Conservation (phyloP, 2,888 invertebrate genomes). For the Chelonus formosanus region DNA sequence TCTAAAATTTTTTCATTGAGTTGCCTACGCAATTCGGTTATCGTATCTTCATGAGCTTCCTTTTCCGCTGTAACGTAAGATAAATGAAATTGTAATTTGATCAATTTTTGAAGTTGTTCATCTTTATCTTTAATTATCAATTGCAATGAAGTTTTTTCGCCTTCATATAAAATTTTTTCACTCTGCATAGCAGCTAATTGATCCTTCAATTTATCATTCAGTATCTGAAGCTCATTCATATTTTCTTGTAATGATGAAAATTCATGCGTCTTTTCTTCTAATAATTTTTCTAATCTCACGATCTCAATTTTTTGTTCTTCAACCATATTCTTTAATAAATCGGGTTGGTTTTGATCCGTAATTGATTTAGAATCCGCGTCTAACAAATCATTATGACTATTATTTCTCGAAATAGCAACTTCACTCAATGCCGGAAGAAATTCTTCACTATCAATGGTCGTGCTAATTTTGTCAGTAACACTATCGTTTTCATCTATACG, state of each 20-base stretch:
- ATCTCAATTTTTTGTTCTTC: slow-evolving; percentile 13
- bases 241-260: slow-evolving; percentile 1
- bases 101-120: slow-evolving; percentile 2
- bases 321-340: background rate
- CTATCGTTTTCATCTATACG: slow-evolving; percentile 38
- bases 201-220: slow-evolving; percentile 37
- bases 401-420: no score
- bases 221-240: slow-evolving; percentile 33
- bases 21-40: slow-evolving; percentile 26
- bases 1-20: slow-evolving; percentile 30
- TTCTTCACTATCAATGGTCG: no score
- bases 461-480: slow-evolving; percentile 2
- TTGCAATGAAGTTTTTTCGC: slow-evolving; percentile 30
- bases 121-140: slow-evolving; percentile 25
- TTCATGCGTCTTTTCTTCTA: background rate
- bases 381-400: background rate
- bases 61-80: slow-evolving; percentile 10
- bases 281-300: background rate
- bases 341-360: background rate
- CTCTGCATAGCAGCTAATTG: slow-evolving; percentile 25
- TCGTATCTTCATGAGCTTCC: slow-evolving; percentile 23
- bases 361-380: background rate
- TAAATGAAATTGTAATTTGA: slow-evolving; percentile 23
- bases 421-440: no score
- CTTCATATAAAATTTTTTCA: slow-evolving; percentile 28